phyloP scores from a whole-genome alignment of 2,797 vertebrate species.

The Cyprinodon diabolis region DNA sequence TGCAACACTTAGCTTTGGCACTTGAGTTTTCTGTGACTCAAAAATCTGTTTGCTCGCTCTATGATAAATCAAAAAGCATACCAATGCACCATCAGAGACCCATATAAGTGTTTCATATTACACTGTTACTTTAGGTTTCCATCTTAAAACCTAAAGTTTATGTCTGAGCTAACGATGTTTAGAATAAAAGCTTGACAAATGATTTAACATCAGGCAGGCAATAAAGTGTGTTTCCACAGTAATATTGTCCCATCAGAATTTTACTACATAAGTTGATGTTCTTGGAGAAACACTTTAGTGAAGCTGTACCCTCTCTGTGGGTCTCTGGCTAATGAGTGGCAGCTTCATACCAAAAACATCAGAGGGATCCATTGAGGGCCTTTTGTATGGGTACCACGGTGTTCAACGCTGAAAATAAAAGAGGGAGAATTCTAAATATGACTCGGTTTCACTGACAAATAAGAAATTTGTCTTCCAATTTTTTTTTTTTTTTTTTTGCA shows the following conservation, averaged over 20 bases:
- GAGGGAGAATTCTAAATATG: background rate
- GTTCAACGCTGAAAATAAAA: background rate
- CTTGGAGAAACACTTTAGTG: background rate
- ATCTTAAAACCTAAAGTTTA: conserved; percentile 14
- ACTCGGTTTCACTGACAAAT: too few relatives aligned
- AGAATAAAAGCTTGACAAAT: conserved; percentile 42
- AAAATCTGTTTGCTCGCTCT: conserved; percentile 54
- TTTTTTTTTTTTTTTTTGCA: too few relatives aligned
- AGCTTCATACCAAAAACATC: background rate
- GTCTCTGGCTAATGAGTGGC: background rate
- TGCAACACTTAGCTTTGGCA: conserved; percentile 63
- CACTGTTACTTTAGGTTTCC: conserved; percentile 41
- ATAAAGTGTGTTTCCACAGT: conserved; percentile 21
- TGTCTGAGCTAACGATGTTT: conserved; percentile 24
- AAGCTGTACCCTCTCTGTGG: background rate
- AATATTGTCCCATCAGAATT: conserved; percentile 12
- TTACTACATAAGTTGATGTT: conserved; percentile 12
- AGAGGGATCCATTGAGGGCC: background rate
- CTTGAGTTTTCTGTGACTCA: conserved; percentile 73
- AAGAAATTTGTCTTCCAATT: too few relatives aligned
- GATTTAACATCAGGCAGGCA: conserved; percentile 40
- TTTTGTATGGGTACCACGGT: background rate
- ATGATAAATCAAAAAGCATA: conserved; percentile 64
- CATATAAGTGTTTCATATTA: conserved; percentile 21
- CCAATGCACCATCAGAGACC: conserved; percentile 24